Evolutionary conservation across 1,140 invertebrate species (phyloP), one percentile per base, ranked within the genome.

Genomic region (Cyrtorhinus lividipennis): DNA sequence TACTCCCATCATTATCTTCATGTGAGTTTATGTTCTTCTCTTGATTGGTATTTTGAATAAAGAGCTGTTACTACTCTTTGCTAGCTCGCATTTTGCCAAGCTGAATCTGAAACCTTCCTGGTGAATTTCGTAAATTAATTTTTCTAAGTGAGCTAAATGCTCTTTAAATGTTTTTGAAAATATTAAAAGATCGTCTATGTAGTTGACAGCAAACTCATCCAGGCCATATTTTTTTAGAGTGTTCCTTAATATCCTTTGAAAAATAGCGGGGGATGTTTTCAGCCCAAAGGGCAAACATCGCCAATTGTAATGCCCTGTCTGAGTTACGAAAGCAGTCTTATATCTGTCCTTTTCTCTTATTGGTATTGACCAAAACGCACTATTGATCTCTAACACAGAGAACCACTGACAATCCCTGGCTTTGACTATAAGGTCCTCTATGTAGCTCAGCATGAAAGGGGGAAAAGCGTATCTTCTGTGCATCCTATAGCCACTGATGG

Each of bases 191-290:
- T n/a, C n/a, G n/a, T n/a, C n/a, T n/a, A n/a, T 53, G 48, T 53
- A 53, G 48, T 22, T 15, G 10, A 53, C 20, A 53, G 48, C 10
- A 22, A 53, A 53, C 10, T 12, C 48, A 15, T 53, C 20, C 48
- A 53, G 20, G 48, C 20, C 20, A 22, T 53, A 15, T 22, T 22
- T 12, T 53, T 53, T 12, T 22, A 53, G 20, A 20, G 20, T 53
- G 20, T 53, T 53, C 10, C 38, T 64, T 60, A 69, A 57, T 56
- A 69, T 68, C 59, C 74, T 64, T 76, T 77, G n/a, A 75, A 72
- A 69, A 72, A 77, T 5, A 75, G 71, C 15, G 74, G 76, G 0
- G 74, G 75, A 0, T 74, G 67, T 66, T 64, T 73, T 72, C 15
- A 72, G 64, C 1, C 71, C 70, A 64, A 72, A 71, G 1, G 70